phyloP scores from a whole-genome alignment of 2,113 vertebrate genomes.

The Morone chrysops region DNA sequence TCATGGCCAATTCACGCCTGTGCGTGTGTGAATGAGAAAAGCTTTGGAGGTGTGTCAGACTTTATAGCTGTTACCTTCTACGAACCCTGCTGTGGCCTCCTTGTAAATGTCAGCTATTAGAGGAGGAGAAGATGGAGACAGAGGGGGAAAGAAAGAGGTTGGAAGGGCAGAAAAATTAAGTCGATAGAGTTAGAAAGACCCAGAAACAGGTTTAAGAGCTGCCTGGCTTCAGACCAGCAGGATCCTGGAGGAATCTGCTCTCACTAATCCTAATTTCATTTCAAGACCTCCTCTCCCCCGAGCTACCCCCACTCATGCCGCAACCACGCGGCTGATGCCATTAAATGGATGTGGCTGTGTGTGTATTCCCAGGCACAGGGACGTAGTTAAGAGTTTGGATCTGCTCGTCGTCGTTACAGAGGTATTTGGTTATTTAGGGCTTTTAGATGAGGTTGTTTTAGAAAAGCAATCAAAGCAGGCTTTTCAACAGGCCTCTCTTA shows the following conservation, averaged over 20 bases:
- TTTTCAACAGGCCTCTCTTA: slow-evolving; percentile 62
- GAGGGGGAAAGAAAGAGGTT: slow-evolving; percentile 3
- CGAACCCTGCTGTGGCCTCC: slow-evolving; percentile 50
- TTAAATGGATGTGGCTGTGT: slow-evolving; percentile 40
- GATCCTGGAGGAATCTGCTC: slow-evolving; percentile 22
- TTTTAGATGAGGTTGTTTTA: slow-evolving; percentile 65
- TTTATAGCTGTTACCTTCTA: slow-evolving; percentile 45
- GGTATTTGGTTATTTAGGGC: slow-evolving; percentile 60
- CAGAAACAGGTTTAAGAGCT: slow-evolving; percentile 29
- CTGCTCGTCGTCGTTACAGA: slow-evolving; percentile 29
- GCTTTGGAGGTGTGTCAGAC: slow-evolving; percentile 40
- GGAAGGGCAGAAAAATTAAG: slow-evolving; percentile 12
- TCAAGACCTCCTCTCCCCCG: slow-evolving; percentile 40
- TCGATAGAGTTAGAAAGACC: slow-evolving; percentile 26
- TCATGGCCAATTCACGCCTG: slow-evolving; percentile 14
- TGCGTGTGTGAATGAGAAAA: slow-evolving; percentile 15
- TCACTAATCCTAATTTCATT: slow-evolving; percentile 63
- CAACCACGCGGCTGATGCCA: slow-evolving; percentile 52
- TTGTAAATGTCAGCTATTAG: slow-evolving; percentile 59
- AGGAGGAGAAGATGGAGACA: slow-evolving; percentile 25
- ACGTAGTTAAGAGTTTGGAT: slow-evolving; percentile 57
- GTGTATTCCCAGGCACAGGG: slow-evolving; percentile 59
- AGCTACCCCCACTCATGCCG: slow-evolving; percentile 45
- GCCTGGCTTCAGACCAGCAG: slow-evolving; percentile 40
- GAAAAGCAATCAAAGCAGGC: slow-evolving; percentile 70